Evolutionary conservation across 1,140 invertebrate genomes (phyloP).

Genomic region (Neodiprion virginianus): DNA sequence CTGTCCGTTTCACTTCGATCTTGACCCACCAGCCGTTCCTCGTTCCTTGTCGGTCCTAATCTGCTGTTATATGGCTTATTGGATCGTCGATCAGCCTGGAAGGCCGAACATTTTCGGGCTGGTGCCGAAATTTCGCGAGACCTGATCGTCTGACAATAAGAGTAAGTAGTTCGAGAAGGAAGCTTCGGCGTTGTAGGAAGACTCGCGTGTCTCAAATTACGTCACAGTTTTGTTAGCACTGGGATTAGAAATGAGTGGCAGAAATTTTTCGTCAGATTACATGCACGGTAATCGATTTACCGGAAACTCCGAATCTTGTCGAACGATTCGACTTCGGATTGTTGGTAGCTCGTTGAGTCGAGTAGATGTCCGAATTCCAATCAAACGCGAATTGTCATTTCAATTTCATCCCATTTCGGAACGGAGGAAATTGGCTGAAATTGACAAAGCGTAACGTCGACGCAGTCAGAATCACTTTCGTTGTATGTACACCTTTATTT

Average conservation of each 20-base stretch:
- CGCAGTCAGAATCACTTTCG: too few species aligned
- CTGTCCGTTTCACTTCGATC: neutral
- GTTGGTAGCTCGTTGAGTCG: neutral
- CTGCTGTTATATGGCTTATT: neutral
- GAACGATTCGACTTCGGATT: too few species aligned
- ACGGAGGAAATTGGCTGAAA: neutral
- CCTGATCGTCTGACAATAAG: too few species aligned
- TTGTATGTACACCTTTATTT: too few species aligned
- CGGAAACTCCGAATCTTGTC: neutral
- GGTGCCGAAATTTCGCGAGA: neutral
- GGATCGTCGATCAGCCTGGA: conserved; percentile 1
- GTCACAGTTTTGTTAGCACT: too few species aligned
- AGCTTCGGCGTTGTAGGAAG: too few species aligned
- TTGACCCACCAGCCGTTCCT: neutral
- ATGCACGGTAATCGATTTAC: neutral
- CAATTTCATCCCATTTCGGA: neutral
- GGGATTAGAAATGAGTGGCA: too few species aligned
- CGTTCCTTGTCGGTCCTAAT: conserved; percentile 7
- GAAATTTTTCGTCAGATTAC: too few species aligned
- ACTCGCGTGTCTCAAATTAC: too few species aligned
- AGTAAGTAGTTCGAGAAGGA: too few species aligned
- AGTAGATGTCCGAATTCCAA: neutral
- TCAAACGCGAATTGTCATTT: neutral
- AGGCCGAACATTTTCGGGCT: neutral
- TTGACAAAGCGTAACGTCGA: neutral